phyloP scores from a whole-genome alignment of 2,797 vertebrate species.

The Poeciliopsis presidionis region DNA sequence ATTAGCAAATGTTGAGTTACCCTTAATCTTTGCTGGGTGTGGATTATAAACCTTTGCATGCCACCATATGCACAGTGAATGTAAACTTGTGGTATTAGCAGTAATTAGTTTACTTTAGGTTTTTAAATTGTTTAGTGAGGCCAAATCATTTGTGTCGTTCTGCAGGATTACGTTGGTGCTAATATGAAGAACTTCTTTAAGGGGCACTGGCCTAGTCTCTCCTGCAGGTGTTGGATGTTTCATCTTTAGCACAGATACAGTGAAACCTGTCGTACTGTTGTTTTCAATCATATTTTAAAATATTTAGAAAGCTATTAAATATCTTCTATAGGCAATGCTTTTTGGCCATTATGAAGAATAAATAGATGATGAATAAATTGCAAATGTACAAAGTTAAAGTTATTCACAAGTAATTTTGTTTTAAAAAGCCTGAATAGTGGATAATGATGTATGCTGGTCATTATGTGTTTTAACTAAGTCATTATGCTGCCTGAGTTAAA shows the following conservation, averaged over 20 bases:
- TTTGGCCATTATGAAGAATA: not conserved
- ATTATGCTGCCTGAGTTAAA: not conserved
- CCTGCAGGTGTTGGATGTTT: not conserved
- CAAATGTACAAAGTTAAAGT: not conserved
- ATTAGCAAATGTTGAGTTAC: slow-evolving; percentile 62
- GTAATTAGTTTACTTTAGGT: slow-evolving; percentile 66
- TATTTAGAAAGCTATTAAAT: not conserved
- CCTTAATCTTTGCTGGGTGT: slow-evolving; percentile 55
- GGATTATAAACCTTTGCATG: slow-evolving; percentile 49
- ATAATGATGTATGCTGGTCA: not conserved
- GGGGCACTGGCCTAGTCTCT: slow-evolving; percentile 26
- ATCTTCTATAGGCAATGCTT: not conserved
- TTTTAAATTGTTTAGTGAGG: slow-evolving; percentile 43
- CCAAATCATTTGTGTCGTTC: slow-evolving; percentile 38
- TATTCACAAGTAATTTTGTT: not conserved
- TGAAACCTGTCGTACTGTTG: not conserved
- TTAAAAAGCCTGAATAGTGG: not conserved
- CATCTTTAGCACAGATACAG: slow-evolving; percentile 16
- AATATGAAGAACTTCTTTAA: slow-evolving; percentile 31
- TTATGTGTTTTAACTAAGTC: not conserved
- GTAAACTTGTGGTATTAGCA: slow-evolving; percentile 40
- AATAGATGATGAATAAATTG: not conserved
- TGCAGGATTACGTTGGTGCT: slow-evolving; percentile 23
- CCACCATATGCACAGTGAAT: slow-evolving; percentile 44
- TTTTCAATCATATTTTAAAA: not conserved